Percentiles rank a stretch among this genome's conserved stretches.
These are phyloP conservation scores for Sesamia nonagrioides DNA, from an alignment of 1,140 invertebrate species.

Conservation along the genomic window DNA sequence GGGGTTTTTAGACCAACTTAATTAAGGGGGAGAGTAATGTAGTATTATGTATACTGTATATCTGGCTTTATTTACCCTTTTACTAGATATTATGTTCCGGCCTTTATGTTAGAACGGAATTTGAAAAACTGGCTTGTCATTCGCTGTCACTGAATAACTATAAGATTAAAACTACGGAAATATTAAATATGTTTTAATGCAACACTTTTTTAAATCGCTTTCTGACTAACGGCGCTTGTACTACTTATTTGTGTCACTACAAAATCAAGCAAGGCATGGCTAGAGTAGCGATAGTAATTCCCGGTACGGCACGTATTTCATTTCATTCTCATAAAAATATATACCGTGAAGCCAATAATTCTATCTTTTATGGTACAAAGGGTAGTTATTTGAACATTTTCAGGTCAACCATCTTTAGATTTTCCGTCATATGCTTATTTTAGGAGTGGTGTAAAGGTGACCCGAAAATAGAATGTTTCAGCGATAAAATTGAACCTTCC, in stretches of 20 bases:
- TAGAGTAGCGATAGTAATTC: constrained; percentile 28
- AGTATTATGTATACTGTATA: too few relatives aligned
- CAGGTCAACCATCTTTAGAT: constrained; percentile 20
- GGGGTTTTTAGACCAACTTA: too few relatives aligned
- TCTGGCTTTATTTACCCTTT: too few relatives aligned
- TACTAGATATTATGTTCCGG: too few relatives aligned
- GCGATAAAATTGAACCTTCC: not conserved
- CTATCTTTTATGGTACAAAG: not conserved
- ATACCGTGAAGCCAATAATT: not conserved
- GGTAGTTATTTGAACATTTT: constrained; percentile 8
- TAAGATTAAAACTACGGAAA: too few relatives aligned
- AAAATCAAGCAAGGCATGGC: constrained; percentile 39
- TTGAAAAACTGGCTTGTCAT: too few relatives aligned
- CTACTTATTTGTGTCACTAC: constrained; percentile 41
- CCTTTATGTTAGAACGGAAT: too few relatives aligned
- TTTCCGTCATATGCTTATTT: constrained; percentile 29
- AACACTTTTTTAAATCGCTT: not conserved
- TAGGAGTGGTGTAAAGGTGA: constrained; percentile 13
- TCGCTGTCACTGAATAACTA: too few relatives aligned
- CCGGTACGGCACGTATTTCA: constrained; percentile 5
- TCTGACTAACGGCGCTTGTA: not conserved
- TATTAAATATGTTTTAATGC: too few relatives aligned
- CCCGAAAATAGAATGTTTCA: constrained; percentile 8
- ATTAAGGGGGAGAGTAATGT: too few relatives aligned
- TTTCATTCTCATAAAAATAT: constrained; percentile 3